phyloP scores from a whole-genome alignment of 2,888 invertebrate species.

The Hydrotaea diabolus region DNA sequence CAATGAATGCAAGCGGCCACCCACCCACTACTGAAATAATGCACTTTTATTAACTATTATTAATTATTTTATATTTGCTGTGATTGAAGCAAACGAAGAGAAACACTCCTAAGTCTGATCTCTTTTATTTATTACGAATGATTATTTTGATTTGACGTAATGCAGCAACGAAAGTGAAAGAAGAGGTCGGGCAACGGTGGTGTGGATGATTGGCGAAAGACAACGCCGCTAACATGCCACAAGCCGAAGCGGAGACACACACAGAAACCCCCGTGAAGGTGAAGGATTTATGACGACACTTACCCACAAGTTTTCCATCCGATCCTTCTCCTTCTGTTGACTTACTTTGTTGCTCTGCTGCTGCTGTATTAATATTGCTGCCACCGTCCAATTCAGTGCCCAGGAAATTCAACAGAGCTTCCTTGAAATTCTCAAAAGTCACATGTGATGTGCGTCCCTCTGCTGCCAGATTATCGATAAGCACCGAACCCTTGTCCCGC shows the following conservation, averaged over 20 bases:
- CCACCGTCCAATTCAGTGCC: slow-evolving; percentile 81
- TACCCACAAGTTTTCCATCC: slow-evolving; percentile 56
- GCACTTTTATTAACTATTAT: neutral
- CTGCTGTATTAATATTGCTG: slow-evolving; percentile 39
- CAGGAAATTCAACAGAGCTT: slow-evolving; percentile 87
- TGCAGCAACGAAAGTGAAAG: neutral
- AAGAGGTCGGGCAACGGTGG: neutral
- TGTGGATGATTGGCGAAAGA: neutral
- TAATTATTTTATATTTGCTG: neutral
- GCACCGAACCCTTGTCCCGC: slow-evolving; percentile 85
- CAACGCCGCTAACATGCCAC: neutral
- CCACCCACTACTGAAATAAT: neutral
- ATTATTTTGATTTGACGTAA: slow-evolving; percentile 20
- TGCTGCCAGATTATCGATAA: slow-evolving; percentile 84
- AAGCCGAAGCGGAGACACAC: neutral
- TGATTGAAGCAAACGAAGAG: neutral
- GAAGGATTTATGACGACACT: slow-evolving; percentile 31
- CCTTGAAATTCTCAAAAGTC: slow-evolving; percentile 88
- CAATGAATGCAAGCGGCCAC: neutral
- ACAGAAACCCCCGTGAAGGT: neutral
- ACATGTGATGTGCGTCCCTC: slow-evolving; percentile 80
- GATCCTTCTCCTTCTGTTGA: slow-evolving; percentile 32
- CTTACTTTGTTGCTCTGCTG: slow-evolving; percentile 23
- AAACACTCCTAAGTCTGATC: neutral
- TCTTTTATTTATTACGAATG: neutral